phyloP scores from a whole-genome alignment of 2,888 invertebrate species.

The Gortyna flavago region DNA sequence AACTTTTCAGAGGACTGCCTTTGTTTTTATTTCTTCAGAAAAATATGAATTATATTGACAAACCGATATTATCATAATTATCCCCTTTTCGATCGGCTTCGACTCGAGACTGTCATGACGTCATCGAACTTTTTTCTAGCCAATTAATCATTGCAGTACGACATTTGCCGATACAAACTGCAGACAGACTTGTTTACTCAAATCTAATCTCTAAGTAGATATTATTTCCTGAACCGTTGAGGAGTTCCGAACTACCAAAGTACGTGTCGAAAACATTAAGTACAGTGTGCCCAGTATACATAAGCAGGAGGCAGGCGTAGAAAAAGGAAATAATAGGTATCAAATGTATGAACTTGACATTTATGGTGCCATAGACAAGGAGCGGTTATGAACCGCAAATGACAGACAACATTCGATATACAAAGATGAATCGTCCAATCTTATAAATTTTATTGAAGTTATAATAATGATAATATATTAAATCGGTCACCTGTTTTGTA shows the following conservation, averaged over 20 bases:
- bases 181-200: neutral
- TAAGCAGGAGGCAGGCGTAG: too few species aligned
- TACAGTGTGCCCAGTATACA: neutral
- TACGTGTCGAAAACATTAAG: neutral
- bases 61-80: neutral
- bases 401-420: neutral
- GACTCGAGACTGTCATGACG: neutral
- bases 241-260: neutral
- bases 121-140: neutral
- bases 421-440: neutral
- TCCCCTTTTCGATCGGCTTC: neutral
- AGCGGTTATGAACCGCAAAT: neutral
- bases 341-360: constrained; percentile 4
- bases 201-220: neutral
- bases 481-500: neutral
- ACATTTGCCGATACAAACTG: neutral
- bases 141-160: neutral
- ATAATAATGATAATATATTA: neutral
- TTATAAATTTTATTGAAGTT: neutral
- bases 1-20: neutral
- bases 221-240: neutral
- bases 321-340: neutral
- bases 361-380: constrained; percentile 13
- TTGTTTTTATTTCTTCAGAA: neutral
- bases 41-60: neutral